A percentile compares a stretch with the other conserved stretches of the same genome.
Evolutionary conservation across 2,113 vertebrate genomes (phyloP).

Genomic region (Thomomys bottae): DNA sequence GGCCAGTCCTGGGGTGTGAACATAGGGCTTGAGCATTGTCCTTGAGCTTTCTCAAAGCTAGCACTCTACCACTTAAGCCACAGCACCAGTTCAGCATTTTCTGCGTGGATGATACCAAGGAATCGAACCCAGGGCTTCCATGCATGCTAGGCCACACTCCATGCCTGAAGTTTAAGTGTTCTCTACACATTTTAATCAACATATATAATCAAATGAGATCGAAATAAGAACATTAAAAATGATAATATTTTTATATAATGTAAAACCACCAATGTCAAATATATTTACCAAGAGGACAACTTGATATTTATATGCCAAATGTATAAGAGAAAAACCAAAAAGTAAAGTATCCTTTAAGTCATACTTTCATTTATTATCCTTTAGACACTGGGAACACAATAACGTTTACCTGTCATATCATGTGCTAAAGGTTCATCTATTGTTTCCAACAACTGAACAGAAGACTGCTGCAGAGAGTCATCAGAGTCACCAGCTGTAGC

Average conservation of each 20-base stretch:
- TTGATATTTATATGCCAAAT: not conserved
- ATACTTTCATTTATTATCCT: not conserved
- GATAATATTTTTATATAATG: not conserved
- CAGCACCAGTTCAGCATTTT: too few species aligned
- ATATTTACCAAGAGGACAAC: conserved; percentile 26
- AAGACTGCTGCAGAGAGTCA: conserved; percentile 91
- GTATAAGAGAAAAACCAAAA: conserved; percentile 10
- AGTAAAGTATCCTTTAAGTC: conserved; percentile 6
- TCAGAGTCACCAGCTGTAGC: conserved; percentile 92
- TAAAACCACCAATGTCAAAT: not conserved
- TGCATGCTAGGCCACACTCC: too few species aligned
- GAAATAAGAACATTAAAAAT: conserved; percentile 27
- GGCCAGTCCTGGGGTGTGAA: too few species aligned
- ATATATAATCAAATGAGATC: not conserved
- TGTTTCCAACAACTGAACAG: conserved; percentile 93
- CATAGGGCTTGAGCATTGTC: too few species aligned
- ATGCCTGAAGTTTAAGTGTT: not conserved
- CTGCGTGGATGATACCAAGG: too few species aligned
- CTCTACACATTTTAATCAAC: conserved; percentile 11
- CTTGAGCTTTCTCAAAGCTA: too few species aligned
- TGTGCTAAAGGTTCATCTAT: conserved; percentile 96
- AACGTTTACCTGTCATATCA: conserved; percentile 93
- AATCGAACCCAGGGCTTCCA: too few species aligned
- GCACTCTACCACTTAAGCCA: too few species aligned
- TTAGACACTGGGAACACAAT: not conserved